Percentiles rank a stretch among this genome's conserved stretches.
phyloP scores from a whole-genome alignment of 2,888 invertebrate genomes.

The Antitype chi region DNA sequence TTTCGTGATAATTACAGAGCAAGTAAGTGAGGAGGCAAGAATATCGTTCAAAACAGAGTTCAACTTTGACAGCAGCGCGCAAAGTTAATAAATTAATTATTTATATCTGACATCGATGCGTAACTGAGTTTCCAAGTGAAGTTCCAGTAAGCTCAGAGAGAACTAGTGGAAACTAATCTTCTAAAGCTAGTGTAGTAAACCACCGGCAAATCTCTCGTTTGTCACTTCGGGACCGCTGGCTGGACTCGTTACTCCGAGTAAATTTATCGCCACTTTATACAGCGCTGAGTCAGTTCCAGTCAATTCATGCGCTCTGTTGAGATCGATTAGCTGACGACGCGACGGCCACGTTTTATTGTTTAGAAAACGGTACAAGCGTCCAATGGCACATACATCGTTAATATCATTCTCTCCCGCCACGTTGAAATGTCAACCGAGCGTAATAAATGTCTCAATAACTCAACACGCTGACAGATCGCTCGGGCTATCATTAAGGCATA shows the following conservation, averaged over 20 bases:
- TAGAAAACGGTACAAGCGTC: constrained; percentile 69
- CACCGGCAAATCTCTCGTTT: constrained; percentile 74
- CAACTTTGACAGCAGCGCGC: constrained; percentile 24
- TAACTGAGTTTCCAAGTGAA: constrained; percentile 58
- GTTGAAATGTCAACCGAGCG: constrained; percentile 73
- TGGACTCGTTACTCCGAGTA: constrained; percentile 70
- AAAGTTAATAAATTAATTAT: constrained; percentile 44
- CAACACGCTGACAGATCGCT: constrained; percentile 75
- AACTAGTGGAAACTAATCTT: constrained; percentile 66
- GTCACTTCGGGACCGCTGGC: constrained; percentile 70
- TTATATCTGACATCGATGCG: constrained; percentile 44
- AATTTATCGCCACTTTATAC: constrained; percentile 76
- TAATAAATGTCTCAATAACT: constrained; percentile 79
- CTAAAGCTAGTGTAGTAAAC: constrained; percentile 67
- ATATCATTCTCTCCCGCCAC: constrained; percentile 73
- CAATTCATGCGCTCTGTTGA: constrained; percentile 67
- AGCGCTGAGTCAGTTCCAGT: constrained; percentile 66
- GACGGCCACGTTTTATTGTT: constrained; percentile 72
- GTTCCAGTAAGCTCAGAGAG: constrained; percentile 52
- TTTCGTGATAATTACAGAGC: constrained; percentile 45
- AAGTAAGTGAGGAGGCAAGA: constrained; percentile 15
- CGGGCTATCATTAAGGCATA: constrained; percentile 73
- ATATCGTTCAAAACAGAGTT: constrained; percentile 19
- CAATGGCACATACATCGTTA: constrained; percentile 69
- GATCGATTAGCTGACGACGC: constrained; percentile 71